Evolutionary conservation across 2,113 vertebrate species (phyloP), one percentile per base, ranked within the genome.

Genomic region (Podarcis cretensis): DNA sequence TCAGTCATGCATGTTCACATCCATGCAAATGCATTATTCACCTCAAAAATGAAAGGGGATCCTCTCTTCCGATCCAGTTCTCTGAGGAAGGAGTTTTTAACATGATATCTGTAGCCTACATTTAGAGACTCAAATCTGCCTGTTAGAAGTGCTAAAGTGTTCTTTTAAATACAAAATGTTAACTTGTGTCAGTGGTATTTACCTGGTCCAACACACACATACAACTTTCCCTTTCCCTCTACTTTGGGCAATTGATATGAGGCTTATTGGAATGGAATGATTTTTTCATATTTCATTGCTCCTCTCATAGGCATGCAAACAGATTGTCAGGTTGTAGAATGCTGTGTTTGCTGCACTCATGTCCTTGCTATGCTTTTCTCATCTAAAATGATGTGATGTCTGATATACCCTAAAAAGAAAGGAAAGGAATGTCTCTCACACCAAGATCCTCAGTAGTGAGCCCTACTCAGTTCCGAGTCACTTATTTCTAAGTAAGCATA

Each of bases 301-400:
- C 18, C 78, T 74, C 14, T 59, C 30, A 74, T 81, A 32, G 69
- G 68, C 71, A 93, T 65, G 32, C 25, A 91, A 90, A 89, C 35
- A 74, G 48, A 57, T 10, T 54, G 48, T 54, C 48, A 48, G 48
- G 48, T 48, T 0, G 0, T 23, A 23, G 85, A 71, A 14, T 80
- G 57, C 65, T 87, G 9, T 87, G 83, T 83, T 90, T 92, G 37
- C 74, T 92, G 90, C 65, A 63, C 30, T 30, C 6, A 12, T 5
- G 6, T 0, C 0, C 43, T 74, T 37, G 66, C 74, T 68, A 83
- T 40, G 25, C n/a, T 88, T 71, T 92, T 89, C 73, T 84, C 88
- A 85, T 84, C 85, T 87, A 89, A 85, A 93, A 90, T 16, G 86
- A 89, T 68, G 87, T 90, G 89, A 93, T 65, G 16, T 48, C 87